Conservation (phyloP, 1,140 invertebrate genomes). For the Probaryconus sp. region DNA sequence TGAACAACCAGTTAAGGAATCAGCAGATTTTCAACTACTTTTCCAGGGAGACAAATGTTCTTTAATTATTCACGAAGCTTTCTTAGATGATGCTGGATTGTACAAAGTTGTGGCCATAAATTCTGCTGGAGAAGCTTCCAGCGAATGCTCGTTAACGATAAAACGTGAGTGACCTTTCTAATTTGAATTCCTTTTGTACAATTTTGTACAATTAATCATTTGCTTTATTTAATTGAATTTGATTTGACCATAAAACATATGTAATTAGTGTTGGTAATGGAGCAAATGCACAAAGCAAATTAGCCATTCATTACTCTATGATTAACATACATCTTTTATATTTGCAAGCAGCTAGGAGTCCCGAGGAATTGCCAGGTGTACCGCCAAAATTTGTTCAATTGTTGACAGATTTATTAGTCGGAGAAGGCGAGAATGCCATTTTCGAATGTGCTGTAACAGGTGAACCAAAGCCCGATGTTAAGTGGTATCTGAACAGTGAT, state of each 20-base stretch:
- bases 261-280: no score
- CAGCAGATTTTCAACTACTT: slow-evolving; percentile 87
- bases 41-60: slow-evolving; percentile 91
- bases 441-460: slow-evolving; percentile 86
- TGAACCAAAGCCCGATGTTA: slow-evolving; percentile 83
- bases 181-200: no score
- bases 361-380: slow-evolving; percentile 63
- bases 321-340: not conserved
- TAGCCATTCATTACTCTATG: no score
- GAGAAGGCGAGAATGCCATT: slow-evolving; percentile 83
- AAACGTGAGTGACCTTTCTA: no score
- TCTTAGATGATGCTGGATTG: slow-evolving; percentile 86
- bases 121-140: slow-evolving; percentile 87
- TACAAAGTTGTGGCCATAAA: slow-evolving; percentile 91
- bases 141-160: slow-evolving; percentile 83
- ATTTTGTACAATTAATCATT: no score
- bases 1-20: slow-evolving; percentile 89
- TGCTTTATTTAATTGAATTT: no score
- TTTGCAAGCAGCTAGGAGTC: slow-evolving; percentile 57
- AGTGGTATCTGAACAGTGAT: slow-evolving; percentile 87
- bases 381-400: slow-evolving; percentile 85
- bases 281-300: no score
- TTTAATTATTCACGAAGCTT: slow-evolving; percentile 86
- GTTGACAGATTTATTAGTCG: slow-evolving; percentile 82
- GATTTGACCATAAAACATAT: no score